These are phyloP conservation scores for Picus viridis DNA, from an alignment of 2,797 vertebrate species.

Conservation along the genomic window DNA sequence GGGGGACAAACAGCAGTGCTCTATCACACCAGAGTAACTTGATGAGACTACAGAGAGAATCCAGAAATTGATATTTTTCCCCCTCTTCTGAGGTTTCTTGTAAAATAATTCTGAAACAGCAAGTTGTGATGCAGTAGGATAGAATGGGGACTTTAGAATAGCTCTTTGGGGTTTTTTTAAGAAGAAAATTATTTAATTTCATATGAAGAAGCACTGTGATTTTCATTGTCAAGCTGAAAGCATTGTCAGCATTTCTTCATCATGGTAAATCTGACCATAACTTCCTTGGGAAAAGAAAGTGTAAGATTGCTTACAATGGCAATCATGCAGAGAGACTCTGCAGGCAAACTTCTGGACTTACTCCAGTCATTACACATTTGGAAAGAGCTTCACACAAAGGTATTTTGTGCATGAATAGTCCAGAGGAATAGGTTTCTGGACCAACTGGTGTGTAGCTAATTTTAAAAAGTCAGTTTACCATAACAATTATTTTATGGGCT, in stretches of 20 bases:
- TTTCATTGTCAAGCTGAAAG: constrained; percentile 14
- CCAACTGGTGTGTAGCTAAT: constrained; percentile 85
- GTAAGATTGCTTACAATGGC: constrained; percentile 60
- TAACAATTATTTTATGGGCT: constrained; percentile 84
- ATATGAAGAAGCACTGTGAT: constrained; percentile 1
- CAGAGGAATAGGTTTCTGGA: constrained; percentile 82
- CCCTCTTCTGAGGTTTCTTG: neutral
- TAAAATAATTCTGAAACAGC: neutral
- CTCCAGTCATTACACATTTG: constrained; percentile 82
- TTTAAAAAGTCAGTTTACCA: constrained; percentile 85
- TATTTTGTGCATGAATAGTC: constrained; percentile 83
- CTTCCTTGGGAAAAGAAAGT: constrained; percentile 64
- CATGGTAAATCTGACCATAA: constrained; percentile 24
- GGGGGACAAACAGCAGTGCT: neutral
- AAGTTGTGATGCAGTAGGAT: neutral
- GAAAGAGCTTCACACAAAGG: constrained; percentile 81
- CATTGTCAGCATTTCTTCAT: neutral
- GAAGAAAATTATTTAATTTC: constrained; percentile 23
- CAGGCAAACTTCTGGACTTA: constrained; percentile 78
- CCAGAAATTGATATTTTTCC: neutral
- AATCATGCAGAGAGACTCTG: constrained; percentile 73
- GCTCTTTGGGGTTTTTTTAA: neutral
- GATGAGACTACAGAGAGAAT: neutral
- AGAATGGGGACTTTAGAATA: neutral
- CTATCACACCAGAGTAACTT: neutral